A percentile compares a stretch with the other conserved stretches of the same genome.
Evolutionary conservation across 2,113 vertebrate species (phyloP).

Genomic region (Galeopterus variegatus): DNA sequence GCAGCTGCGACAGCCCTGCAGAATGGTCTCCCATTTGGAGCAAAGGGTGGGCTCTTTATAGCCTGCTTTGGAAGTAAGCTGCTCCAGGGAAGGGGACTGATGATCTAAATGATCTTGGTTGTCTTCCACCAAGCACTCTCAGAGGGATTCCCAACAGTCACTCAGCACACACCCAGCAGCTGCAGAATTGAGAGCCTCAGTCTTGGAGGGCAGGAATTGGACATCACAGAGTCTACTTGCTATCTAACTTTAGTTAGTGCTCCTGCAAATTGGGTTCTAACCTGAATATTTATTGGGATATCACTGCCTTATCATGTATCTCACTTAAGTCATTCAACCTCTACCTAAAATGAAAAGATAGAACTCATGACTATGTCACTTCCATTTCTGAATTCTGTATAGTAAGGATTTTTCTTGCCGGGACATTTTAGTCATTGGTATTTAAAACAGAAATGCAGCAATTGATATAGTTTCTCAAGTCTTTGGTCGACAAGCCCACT

Average conservation of each 20-base stretch:
- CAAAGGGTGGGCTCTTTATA: background rate
- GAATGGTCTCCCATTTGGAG: background rate
- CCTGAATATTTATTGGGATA: conserved; percentile 26
- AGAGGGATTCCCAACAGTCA: background rate
- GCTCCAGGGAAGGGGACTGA: background rate
- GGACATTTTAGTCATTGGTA: background rate
- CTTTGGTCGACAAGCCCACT: conserved; percentile 39
- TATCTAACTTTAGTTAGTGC: background rate
- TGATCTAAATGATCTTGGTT: background rate
- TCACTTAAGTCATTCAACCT: conserved; percentile 5
- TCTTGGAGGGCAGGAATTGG: background rate
- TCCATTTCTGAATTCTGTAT: background rate
- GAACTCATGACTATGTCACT: conserved; percentile 24
- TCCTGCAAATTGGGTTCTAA: conserved; percentile 33
- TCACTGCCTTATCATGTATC: background rate
- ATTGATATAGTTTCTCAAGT: conserved; percentile 40
- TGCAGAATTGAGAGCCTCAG: background rate
- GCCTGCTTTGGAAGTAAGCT: background rate
- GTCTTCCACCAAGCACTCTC: background rate
- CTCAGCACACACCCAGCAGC: background rate
- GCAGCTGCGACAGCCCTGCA: background rate
- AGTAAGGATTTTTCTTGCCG: conserved; percentile 44
- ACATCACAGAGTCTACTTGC: background rate
- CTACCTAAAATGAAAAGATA: conserved; percentile 14
- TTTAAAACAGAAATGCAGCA: conserved; percentile 69